Conservation (phyloP, 2,888 invertebrate genomes). For the Hoplodrina ambigua region DNA sequence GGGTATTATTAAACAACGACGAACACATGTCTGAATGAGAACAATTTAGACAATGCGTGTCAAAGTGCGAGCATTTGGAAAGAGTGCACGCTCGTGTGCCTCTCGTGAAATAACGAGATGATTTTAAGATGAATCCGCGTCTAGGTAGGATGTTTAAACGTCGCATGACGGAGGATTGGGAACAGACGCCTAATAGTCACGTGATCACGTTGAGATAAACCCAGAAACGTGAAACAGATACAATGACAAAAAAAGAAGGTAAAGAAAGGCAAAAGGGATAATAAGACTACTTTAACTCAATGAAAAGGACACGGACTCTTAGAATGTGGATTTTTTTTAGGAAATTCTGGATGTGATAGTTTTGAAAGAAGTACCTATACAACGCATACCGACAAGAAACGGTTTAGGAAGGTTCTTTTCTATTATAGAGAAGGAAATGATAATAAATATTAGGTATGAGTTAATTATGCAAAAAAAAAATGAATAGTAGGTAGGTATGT, state of each 20-base stretch:
- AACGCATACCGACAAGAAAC: not conserved
- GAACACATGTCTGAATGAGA: conserved; percentile 3
- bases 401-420: not conserved
- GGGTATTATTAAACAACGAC: conserved; percentile 2
- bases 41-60: conserved; percentile 22
- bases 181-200: conserved; percentile 27
- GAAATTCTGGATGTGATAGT: not conserved
- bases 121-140: conserved; percentile 1
- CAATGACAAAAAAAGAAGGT: conserved; percentile 22
- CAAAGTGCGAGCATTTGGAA: conserved; percentile 24
- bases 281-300: conserved; percentile 35
- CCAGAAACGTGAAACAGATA: conserved; percentile 34
- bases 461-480: too few relatives aligned
- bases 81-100: conserved; percentile 19
- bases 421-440: not conserved
- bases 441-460: too few relatives aligned
- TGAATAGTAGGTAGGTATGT: too few relatives aligned
- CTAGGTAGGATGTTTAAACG: conserved; percentile 16
- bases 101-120: conserved; percentile 28
- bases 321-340: conserved; percentile 15
- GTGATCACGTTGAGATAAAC: conserved; percentile 25
- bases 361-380: not conserved
- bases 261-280: conserved; percentile 33
- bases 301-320: conserved; percentile 28
- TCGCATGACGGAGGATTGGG: conserved; percentile 10